These are phyloP conservation scores for Anhinga rufa DNA, from an alignment of 2,113 vertebrate species.

Conservation along the genomic window DNA sequence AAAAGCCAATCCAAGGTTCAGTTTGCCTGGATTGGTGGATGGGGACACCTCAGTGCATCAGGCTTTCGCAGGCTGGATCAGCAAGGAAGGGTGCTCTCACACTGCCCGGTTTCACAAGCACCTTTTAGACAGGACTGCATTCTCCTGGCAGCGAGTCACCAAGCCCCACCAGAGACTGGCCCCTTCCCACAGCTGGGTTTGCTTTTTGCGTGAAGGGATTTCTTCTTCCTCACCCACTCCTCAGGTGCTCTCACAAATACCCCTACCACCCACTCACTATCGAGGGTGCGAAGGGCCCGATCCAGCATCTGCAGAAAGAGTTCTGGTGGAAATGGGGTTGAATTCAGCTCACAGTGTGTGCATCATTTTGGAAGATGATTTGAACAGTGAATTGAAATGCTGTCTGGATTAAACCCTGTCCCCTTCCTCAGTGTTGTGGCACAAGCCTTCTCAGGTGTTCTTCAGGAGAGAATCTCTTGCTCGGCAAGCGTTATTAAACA, in stretches of 20 bases:
- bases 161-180: neutral
- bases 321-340: neutral
- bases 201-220: too few species aligned
- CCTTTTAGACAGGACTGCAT: too few species aligned
- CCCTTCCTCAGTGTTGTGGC: neutral
- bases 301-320: neutral
- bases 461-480: neutral
- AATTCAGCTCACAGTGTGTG: neutral
- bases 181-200: neutral
- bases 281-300: rapidly evolving
- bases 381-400: neutral
- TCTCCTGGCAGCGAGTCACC: neutral
- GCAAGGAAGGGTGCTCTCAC: rapidly evolving
- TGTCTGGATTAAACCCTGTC: neutral
- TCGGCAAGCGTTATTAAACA: neutral
- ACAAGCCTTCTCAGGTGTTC: neutral
- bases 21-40: rapidly evolving
- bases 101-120: neutral
- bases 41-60: rapidly evolving
- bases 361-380: neutral
- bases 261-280: neutral
- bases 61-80: neutral
- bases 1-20: neutral
- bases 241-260: neutral
- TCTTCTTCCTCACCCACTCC: neutral